phyloP scores from a whole-genome alignment of 1,140 invertebrate species.

The Heliconius hewitsoni region DNA sequence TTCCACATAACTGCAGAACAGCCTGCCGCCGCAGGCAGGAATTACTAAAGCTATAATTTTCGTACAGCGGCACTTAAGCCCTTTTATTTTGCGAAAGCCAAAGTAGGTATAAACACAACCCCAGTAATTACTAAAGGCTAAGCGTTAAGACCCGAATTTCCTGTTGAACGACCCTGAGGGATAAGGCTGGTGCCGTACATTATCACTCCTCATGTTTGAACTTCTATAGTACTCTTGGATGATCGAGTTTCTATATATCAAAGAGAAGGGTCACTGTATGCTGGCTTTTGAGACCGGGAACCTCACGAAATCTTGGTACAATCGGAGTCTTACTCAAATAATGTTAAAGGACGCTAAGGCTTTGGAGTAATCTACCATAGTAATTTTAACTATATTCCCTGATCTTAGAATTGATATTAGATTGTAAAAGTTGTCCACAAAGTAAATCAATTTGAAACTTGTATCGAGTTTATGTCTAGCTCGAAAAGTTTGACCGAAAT shows the following conservation, averaged over 20 bases:
- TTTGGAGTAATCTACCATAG: slow-evolving; percentile 22
- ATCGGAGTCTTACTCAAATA: slow-evolving; percentile 50
- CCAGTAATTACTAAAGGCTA: slow-evolving; percentile 70
- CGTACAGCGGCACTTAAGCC: slow-evolving; percentile 45
- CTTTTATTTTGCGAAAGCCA: slow-evolving; percentile 50
- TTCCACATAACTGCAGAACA: slow-evolving; percentile 30
- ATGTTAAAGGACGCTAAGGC: slow-evolving; percentile 43
- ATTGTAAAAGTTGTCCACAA: slow-evolving; percentile 24
- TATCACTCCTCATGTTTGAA: slow-evolving; percentile 67
- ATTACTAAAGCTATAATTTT: slow-evolving; percentile 53
- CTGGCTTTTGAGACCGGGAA: slow-evolving; percentile 41
- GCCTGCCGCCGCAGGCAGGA: slow-evolving; percentile 39
- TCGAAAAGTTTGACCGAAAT: slow-evolving; percentile 47
- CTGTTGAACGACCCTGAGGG: slow-evolving; percentile 70
- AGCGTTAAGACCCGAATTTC: slow-evolving; percentile 71
- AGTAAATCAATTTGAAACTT: slow-evolving; percentile 57
- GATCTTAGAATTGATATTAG: slow-evolving; percentile 39
- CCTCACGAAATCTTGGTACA: slow-evolving; percentile 56
- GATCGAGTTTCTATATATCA: slow-evolving; percentile 35
- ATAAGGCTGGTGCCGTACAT: slow-evolving; percentile 58
- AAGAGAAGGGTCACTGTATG: slow-evolving; percentile 46
- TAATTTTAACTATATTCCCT: slow-evolving; percentile 43
- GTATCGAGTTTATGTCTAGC: slow-evolving; percentile 46
- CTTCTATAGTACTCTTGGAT: slow-evolving; percentile 41
- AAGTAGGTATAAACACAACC: slow-evolving; percentile 63